These are phyloP conservation scores for Aethina tumida DNA, from an alignment of 1,140 invertebrate genomes.

Conservation along the genomic window DNA sequence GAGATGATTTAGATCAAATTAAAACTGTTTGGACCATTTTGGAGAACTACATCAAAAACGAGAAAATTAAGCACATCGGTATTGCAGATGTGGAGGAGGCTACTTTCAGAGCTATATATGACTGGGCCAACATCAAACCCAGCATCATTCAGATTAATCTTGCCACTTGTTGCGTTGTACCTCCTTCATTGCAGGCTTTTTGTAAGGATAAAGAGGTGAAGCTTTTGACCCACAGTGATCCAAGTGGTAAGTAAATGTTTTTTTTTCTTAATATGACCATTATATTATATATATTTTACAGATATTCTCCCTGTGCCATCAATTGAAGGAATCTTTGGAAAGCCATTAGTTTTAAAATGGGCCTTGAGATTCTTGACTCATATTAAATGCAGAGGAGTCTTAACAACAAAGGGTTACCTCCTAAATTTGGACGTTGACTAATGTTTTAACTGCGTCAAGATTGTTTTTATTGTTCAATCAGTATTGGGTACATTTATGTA, in stretches of 20 bases:
- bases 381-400: slow-evolving; percentile 79
- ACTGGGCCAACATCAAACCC: slow-evolving; percentile 76
- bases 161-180: slow-evolving; percentile 91
- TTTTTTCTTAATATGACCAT: neutral
- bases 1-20: slow-evolving; percentile 49
- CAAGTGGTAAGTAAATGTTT: slow-evolving; percentile 53
- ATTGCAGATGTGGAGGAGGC: slow-evolving; percentile 81
- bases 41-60: slow-evolving; percentile 55
- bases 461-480: neutral
- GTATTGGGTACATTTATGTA: neutral
- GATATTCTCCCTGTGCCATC: slow-evolving; percentile 49
- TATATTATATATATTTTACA: slow-evolving; percentile 32
- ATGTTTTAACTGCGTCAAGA: slow-evolving; percentile 4
- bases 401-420: slow-evolving; percentile 72
- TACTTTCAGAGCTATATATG: slow-evolving; percentile 65
- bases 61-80: slow-evolving; percentile 65
- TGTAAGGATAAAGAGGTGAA: slow-evolving; percentile 86
- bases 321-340: slow-evolving; percentile 42
- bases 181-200: slow-evolving; percentile 78
- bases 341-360: slow-evolving; percentile 50
- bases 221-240: slow-evolving; percentile 90
- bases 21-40: slow-evolving; percentile 63
- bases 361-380: slow-evolving; percentile 75
- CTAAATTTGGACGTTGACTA: slow-evolving; percentile 22
- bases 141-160: slow-evolving; percentile 92